Conservation (phyloP, 2,113 vertebrate species). For the Entomyzon cyanotis region DNA sequence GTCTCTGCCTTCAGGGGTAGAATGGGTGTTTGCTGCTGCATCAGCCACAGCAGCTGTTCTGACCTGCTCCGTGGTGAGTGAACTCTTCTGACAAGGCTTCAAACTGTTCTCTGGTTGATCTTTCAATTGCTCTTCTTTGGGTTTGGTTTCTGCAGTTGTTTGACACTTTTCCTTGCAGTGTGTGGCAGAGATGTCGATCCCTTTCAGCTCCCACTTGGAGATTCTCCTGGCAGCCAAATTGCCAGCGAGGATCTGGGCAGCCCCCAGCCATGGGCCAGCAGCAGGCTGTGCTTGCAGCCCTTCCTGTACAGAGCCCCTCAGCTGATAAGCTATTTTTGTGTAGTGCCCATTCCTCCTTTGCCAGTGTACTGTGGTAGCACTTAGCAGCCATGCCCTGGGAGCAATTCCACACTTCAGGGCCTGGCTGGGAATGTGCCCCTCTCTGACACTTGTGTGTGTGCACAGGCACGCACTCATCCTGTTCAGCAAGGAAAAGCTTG, state of each 20-base stretch:
- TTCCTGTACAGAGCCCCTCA: constrained; percentile 25
- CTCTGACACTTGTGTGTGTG: not conserved
- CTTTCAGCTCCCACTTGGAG: not conserved
- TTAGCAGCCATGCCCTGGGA: not conserved
- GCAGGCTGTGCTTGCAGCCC: constrained; percentile 3
- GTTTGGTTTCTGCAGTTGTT: constrained; percentile 23
- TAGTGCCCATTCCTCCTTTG: constrained; percentile 3
- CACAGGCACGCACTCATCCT: not conserved
- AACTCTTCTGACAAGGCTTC: constrained; percentile 36
- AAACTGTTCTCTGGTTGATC: constrained; percentile 6
- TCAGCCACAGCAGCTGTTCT: not conserved
- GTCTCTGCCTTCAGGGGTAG: not conserved
- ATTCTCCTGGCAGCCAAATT: not conserved
- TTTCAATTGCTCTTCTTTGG: not conserved
- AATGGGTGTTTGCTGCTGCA: not conserved
- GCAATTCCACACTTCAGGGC: not conserved
- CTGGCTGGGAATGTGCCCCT: not conserved
- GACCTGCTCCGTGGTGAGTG: not conserved
- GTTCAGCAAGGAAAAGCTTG: not conserved
- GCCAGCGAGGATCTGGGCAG: not conserved
- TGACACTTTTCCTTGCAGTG: not conserved
- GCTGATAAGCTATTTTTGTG: constrained; percentile 37
- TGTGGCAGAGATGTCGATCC: not conserved
- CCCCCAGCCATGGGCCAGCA: not conserved
- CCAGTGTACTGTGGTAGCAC: constrained; percentile 30